Evolutionary conservation across 2,113 vertebrate species (phyloP).

Genomic region (Salvelinus sp.): DNA sequence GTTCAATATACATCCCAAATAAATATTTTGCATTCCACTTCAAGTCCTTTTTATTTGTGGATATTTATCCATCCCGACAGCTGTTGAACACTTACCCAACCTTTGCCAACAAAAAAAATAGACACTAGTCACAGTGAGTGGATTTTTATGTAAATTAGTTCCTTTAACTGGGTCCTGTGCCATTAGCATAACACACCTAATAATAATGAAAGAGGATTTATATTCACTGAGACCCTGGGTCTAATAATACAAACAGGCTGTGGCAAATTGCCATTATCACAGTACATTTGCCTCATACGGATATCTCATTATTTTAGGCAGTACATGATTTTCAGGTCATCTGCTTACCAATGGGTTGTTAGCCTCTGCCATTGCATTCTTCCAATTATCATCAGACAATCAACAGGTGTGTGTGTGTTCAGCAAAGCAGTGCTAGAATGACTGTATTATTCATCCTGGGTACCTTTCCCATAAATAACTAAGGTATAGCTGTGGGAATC

Average conservation of each 20-base stretch:
- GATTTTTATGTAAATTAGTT: slow-evolving; percentile 67
- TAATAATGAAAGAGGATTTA: slow-evolving; percentile 30
- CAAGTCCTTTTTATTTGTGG: slow-evolving; percentile 7
- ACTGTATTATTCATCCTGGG: no score
- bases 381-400: slow-evolving; percentile 24
- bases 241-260: slow-evolving; percentile 57
- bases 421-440: slow-evolving; percentile 3
- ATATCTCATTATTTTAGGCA: slow-evolving; percentile 47
- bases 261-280: slow-evolving; percentile 30
- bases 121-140: slow-evolving; percentile 55
- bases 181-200: slow-evolving; percentile 64
- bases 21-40: background rate
- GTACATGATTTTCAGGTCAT: slow-evolving; percentile 38
- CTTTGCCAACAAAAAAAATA: slow-evolving; percentile 65
- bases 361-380: slow-evolving; percentile 27
- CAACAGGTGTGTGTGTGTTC: slow-evolving; percentile 10
- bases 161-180: slow-evolving; percentile 38
- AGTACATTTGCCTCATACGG: slow-evolving; percentile 21
- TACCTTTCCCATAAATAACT: no score
- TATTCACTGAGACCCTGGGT: slow-evolving; percentile 57
- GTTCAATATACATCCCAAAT: background rate
- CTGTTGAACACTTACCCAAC: slow-evolving; percentile 7
- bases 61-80: slow-evolving; percentile 66
- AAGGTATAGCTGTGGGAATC: no score
- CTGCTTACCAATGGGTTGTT: slow-evolving; percentile 20